These are phyloP conservation scores for Drosophila gaucha DNA, from an alignment of 2,888 invertebrate genomes.

Conservation along the genomic window DNA sequence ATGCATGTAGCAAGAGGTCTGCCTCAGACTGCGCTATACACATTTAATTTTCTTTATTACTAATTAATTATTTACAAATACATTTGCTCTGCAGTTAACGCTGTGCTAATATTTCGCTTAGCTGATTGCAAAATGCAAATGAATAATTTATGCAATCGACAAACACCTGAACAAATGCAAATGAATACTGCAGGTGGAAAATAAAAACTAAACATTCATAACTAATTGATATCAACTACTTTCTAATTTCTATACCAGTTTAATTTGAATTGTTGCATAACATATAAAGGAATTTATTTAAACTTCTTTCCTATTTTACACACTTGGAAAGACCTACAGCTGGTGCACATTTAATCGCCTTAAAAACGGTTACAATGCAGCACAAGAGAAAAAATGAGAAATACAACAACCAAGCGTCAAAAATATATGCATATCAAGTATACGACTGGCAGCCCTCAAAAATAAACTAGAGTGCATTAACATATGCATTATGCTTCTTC, in stretches of 20 bases:
- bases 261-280: not conserved
- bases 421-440: conserved; percentile 36
- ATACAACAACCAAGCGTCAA: conserved; percentile 9
- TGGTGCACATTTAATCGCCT: conserved; percentile 43
- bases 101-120: conserved; percentile 45
- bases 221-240: conserved; percentile 1
- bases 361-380: conserved; percentile 21
- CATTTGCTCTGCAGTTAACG: conserved; percentile 23
- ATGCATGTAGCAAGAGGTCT: conserved; percentile 1
- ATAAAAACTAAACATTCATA: not conserved
- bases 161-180: not conserved
- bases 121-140: conserved; percentile 37
- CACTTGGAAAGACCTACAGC: conserved; percentile 8
- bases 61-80: conserved; percentile 41
- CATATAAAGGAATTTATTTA: conserved; percentile 1
- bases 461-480: conserved; percentile 19
- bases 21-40: conserved; percentile 37
- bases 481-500: conserved; percentile 37
- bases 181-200: not conserved
- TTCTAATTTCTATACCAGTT: not conserved
- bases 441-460: conserved; percentile 38
- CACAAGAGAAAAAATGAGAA: not conserved
- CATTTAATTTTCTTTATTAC: conserved; percentile 22
- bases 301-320: not conserved
- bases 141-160: conserved; percentile 38